Evolutionary conservation across 2,888 invertebrate species (phyloP).

Genomic region (Orthosia gothica): DNA sequence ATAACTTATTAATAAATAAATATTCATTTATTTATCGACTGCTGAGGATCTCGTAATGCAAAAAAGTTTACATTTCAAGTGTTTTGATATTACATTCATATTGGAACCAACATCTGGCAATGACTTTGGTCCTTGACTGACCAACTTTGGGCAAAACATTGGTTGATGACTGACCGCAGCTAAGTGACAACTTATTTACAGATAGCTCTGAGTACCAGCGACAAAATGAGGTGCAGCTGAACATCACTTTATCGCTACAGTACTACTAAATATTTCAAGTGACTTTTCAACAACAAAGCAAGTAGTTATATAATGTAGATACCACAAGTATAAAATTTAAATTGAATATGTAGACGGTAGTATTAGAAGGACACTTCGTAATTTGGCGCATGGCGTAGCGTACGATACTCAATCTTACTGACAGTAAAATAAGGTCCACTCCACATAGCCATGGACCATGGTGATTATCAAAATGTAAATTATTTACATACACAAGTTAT

Average conservation of each 20-base stretch:
- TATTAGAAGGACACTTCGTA: constrained; percentile 49
- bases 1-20: constrained; percentile 86
- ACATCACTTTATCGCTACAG: constrained; percentile 51
- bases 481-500: constrained; percentile 19
- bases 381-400: not conserved
- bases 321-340: constrained; percentile 26
- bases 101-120: constrained; percentile 28
- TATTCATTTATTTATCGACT: constrained; percentile 68
- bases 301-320: constrained; percentile 8
- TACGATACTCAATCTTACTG: constrained; percentile 10
- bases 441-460: not conserved
- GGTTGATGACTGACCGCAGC: constrained; percentile 9
- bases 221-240: constrained; percentile 33
- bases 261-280: constrained; percentile 12
- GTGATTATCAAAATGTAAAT: not conserved
- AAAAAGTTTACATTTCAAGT: constrained; percentile 39
- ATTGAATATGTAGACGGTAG: constrained; percentile 32
- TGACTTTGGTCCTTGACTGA: constrained; percentile 10
- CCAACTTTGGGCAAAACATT: constrained; percentile 25
- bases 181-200: constrained; percentile 24
- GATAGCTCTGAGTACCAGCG: constrained; percentile 20
- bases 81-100: constrained; percentile 10
- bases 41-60: constrained; percentile 41
- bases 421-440: not conserved
- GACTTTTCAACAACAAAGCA: constrained; percentile 14